Evolutionary conservation across 2,797 vertebrate species (phyloP).

Genomic region (Oreochromis mossambicus): DNA sequence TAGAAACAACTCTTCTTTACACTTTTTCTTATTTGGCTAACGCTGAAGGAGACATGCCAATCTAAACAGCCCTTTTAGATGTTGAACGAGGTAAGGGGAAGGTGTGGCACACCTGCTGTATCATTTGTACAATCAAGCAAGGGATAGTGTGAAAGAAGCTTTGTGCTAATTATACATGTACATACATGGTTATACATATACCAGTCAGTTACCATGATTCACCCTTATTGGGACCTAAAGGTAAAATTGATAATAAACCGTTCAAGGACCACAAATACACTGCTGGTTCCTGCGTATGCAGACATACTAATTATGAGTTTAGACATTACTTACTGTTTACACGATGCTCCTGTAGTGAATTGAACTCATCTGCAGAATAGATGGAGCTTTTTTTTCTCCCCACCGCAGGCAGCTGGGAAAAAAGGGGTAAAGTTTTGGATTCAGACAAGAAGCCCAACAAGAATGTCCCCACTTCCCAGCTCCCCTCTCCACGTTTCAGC

Average conservation of each 20-base stretch:
- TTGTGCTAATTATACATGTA: background rate
- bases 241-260: background rate
- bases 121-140: background rate
- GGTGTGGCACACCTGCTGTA: background rate
- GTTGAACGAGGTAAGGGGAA: background rate
- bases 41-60: background rate
- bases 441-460: background rate
- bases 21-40: background rate
- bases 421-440: background rate
- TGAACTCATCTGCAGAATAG: slow-evolving; percentile 2
- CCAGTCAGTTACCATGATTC: background rate
- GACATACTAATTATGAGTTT: background rate
- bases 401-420: background rate
- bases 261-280: background rate
- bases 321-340: slow-evolving; percentile 17
- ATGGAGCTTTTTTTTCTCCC: background rate
- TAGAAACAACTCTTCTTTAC: background rate
- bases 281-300: background rate
- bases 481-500: background rate
- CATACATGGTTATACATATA: background rate
- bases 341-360: background rate
- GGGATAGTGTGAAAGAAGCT: background rate
- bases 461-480: background rate
- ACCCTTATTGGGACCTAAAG: background rate
- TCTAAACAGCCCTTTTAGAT: slow-evolving; percentile 22